A percentile compares a stretch with the other conserved stretches of the same genome.
phyloP scores from a whole-genome alignment of 2,113 vertebrate species.

The Ictalurus punctatus region DNA sequence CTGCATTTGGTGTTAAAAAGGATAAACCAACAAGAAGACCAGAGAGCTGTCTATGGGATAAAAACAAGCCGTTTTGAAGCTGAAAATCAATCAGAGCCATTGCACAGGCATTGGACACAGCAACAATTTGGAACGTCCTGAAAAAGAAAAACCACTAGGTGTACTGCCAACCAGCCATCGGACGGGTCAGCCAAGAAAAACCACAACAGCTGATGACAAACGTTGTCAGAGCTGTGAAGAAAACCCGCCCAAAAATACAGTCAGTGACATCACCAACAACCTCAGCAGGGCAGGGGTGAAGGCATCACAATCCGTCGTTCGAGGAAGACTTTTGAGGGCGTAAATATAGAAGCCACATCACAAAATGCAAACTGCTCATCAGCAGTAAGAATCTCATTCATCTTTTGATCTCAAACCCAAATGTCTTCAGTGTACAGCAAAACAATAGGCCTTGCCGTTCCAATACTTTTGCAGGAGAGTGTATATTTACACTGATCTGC shows the following conservation, averaged over 20 bases:
- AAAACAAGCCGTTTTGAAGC: neutral
- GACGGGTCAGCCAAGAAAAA: neutral
- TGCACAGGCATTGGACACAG: neutral
- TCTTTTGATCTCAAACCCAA: neutral
- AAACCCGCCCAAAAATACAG: too few relatives aligned
- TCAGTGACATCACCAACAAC: neutral
- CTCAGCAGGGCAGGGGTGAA: neutral
- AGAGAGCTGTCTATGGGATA: neutral
- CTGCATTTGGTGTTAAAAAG: neutral
- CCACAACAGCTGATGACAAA: neutral
- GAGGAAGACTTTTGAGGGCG: neutral
- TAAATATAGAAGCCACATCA: neutral
- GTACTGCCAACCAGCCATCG: neutral
- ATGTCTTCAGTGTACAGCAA: neutral
- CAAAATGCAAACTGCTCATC: neutral
- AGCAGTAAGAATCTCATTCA: neutral
- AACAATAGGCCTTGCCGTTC: neutral
- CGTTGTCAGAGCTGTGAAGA: too few relatives aligned
- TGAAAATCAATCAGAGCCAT: neutral
- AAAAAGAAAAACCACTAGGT: neutral
- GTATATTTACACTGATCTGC: neutral
- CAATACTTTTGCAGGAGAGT: neutral
- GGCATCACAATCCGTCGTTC: neutral
- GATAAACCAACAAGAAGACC: neutral
- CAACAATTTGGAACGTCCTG: neutral